Evolutionary conservation across 2,113 vertebrate genomes (phyloP), one percentile per base, ranked within the genome.

Genomic region (Rhynchomys soricoides): DNA sequence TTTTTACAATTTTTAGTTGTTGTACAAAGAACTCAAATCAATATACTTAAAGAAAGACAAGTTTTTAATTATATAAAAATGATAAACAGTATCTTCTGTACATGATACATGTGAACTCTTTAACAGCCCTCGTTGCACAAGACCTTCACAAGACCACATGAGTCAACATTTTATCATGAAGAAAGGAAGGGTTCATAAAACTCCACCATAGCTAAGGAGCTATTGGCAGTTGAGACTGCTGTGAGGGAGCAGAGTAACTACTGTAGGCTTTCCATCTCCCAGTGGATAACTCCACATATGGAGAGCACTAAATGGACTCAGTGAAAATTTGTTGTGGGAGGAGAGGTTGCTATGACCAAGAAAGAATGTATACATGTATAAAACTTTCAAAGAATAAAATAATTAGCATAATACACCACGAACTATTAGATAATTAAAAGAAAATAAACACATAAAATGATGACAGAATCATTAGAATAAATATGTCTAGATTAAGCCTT

Each of bases 1-100:
- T 85, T 55, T 89, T 89, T 95, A 71, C 85, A 91, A 48, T 31
- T 94, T 79, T 22, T 55, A 50, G 81, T 71, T 91, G 29, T 59
- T 89, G 31, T 1, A 74, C 26, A 45, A 64, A 59, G 50, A 75
- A 48, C 29, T 70, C 29, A 19, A 91, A 71, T 87, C 26, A 77
- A 22, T 57, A 43, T 40, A 71, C 5, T 81, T 86, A 78, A 55
- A 73, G 16, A 64, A 90, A 40, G 43, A 77, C 48, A 52, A 11
- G 2, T 55, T 82, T 91, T 45, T 10, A 45, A 73, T 52, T 7
- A 64, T 43, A 90, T 86, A 92, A 83, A 4, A 73, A 89, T 57
- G 7, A 66, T 59, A 29, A 93, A 66, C 24, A 62, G 26, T 31
- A n/a, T 31, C n/a, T 29, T 45, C 15, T 5, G 4, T 40, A 43